phyloP scores from a whole-genome alignment of 2,113 vertebrate genomes.

The Podarcis cretensis region DNA sequence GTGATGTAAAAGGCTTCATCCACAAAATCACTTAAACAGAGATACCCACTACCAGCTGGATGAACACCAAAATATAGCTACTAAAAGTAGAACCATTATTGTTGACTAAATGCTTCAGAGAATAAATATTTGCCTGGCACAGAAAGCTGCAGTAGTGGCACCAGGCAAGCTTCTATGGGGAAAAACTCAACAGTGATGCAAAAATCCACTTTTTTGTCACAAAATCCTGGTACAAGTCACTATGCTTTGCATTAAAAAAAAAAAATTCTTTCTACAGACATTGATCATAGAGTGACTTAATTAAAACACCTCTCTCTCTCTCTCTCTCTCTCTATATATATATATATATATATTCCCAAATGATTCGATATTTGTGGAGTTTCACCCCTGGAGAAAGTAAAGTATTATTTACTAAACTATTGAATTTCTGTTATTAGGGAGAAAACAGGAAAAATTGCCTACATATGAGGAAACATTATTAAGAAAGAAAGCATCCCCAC shows the following conservation, averaged over 20 bases:
- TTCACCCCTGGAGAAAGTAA: conserved; percentile 31
- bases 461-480: conserved; percentile 66
- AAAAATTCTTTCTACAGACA: conserved; percentile 30
- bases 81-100: too few relatives aligned
- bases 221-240: background rate
- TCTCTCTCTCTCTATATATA: too few relatives aligned
- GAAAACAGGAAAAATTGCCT: conserved; percentile 53
- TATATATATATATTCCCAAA: background rate
- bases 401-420: conserved; percentile 60
- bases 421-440: conserved; percentile 61
- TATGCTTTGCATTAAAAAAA: conserved; percentile 33
- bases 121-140: too few relatives aligned
- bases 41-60: too few relatives aligned
- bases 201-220: background rate
- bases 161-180: too few relatives aligned
- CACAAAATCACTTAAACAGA: too few relatives aligned
- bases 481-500: conserved; percentile 60
- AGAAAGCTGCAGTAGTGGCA: too few relatives aligned
- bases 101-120: too few relatives aligned
- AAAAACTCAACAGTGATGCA: conserved; percentile 40
- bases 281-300: conserved; percentile 59
- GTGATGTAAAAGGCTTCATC: too few relatives aligned
- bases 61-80: too few relatives aligned
- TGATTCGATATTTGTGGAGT: conserved; percentile 47
- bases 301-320: conserved; percentile 15